Conservation (phyloP, 1,140 invertebrate genomes). For the Ceratosolen solmsi region DNA sequence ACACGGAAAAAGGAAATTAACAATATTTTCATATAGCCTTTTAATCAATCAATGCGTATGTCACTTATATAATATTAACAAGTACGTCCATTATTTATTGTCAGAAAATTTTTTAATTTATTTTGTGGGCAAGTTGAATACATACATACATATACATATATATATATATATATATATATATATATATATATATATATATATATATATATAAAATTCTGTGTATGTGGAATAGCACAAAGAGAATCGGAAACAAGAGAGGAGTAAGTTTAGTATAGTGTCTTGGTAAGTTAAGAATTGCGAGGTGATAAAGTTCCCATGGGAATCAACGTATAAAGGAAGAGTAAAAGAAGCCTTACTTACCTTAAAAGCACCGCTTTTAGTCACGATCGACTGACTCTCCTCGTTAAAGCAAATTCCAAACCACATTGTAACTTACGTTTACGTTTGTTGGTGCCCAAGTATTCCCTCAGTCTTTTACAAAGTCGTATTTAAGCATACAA, state of each 20-base stretch:
- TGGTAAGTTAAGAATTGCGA: neutral
- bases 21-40: neutral
- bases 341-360: neutral
- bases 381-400: constrained; percentile 52
- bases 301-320: constrained; percentile 57
- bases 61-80: neutral
- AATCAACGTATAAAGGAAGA: constrained; percentile 24
- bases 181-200: too few species aligned
- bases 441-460: neutral
- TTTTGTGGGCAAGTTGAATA: neutral
- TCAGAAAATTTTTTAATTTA: neutral
- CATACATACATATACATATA: too few species aligned
- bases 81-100: too few species aligned
- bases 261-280: neutral
- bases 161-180: too few species aligned
- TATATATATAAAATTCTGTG: too few species aligned
- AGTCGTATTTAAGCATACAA: neutral
- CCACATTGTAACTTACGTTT: neutral
- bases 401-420: neutral
- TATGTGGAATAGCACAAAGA: too few species aligned
- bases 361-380: constrained; percentile 52
- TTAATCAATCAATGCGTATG: neutral
- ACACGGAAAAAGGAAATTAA: neutral
- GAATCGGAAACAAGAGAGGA: too few species aligned
- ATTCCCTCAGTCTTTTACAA: neutral